Percentiles rank a stretch among this genome's conserved stretches.
These are phyloP conservation scores for Sesia bembeciformis DNA, from an alignment of 2,888 invertebrate species.

Conservation along the genomic window DNA sequence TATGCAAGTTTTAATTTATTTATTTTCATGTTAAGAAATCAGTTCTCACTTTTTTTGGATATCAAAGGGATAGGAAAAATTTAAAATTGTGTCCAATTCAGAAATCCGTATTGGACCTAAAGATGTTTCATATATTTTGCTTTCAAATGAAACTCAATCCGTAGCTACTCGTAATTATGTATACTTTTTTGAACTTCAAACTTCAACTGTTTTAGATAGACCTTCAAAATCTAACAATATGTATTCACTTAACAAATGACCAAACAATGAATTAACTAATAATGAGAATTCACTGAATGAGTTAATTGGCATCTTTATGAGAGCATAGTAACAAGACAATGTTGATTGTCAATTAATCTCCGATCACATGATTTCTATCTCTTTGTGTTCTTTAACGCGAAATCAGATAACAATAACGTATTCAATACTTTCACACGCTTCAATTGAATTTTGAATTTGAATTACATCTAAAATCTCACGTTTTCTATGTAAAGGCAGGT, in stretches of 20 bases:
- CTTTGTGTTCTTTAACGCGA: not conserved
- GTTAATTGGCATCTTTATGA: not conserved
- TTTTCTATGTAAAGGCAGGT: not conserved
- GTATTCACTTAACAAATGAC: too few species aligned
- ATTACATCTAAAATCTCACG: not conserved
- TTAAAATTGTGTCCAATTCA: too few species aligned
- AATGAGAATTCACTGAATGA: too few species aligned
- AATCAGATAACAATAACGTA: not conserved
- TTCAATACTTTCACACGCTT: not conserved
- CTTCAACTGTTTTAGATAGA: too few species aligned
- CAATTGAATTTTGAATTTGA: not conserved
- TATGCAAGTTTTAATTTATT: conserved; percentile 37
- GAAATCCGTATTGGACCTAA: too few species aligned
- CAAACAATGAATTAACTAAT: too few species aligned
- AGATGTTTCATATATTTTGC: too few species aligned
- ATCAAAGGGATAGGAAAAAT: too few species aligned
- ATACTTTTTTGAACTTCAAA: too few species aligned
- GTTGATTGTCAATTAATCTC: not conserved
- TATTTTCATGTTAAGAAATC: conserved; percentile 33
- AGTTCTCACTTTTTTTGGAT: not conserved
- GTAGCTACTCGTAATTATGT: too few species aligned
- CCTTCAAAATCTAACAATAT: too few species aligned
- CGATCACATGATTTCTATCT: not conserved
- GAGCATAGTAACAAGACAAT: not conserved
- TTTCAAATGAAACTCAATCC: too few species aligned